Evolutionary conservation across 53 echinoderm and acorn worm genomes (phyloP).

Genomic region (Stichopus horrens): DNA sequence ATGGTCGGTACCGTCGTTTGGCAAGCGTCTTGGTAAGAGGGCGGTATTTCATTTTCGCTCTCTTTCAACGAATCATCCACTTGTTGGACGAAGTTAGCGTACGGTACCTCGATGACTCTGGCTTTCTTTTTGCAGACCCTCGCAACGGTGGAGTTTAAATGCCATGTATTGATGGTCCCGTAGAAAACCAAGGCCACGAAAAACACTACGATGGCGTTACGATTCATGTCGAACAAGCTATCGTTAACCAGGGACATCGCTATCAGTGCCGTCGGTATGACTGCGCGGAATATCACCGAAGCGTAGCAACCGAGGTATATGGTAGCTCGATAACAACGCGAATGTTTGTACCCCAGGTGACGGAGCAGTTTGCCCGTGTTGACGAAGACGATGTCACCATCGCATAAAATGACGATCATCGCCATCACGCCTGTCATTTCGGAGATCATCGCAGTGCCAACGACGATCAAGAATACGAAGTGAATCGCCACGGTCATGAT

Average conservation of each 20-base stretch:
- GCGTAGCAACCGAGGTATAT: conserved; percentile 63
- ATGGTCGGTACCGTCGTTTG: not conserved
- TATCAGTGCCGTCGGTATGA: conserved; percentile 66
- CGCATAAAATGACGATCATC: conserved; percentile 63
- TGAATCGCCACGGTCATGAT: conserved; percentile 63
- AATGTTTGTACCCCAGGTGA: conserved; percentile 52
- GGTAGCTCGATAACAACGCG: conserved; percentile 52
- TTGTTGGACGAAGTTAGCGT: conserved; percentile 51
- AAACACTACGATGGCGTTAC: conserved; percentile 64
- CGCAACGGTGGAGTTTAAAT: conserved; percentile 68
- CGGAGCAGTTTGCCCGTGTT: conserved; percentile 65
- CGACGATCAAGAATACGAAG: conserved; percentile 62
- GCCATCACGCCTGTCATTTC: conserved; percentile 69
- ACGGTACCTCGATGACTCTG: conserved; percentile 57
- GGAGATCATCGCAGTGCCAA: conserved; percentile 53
- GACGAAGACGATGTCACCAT: conserved; percentile 59
- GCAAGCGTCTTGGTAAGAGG: conserved; percentile 78
- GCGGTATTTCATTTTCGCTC: conserved; percentile 64
- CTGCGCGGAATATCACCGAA: conserved; percentile 65
- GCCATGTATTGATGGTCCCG: conserved; percentile 86
- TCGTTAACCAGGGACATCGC: conserved; percentile 66
- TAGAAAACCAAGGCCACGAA: conserved; percentile 78
- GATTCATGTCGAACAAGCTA: conserved; percentile 69
- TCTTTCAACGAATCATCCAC: conserved; percentile 37
- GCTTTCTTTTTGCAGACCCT: conserved; percentile 62